Base-by-base conservation (phyloP, 2,888 invertebrate genomes). In the Gerosis bhagava region DNA sequence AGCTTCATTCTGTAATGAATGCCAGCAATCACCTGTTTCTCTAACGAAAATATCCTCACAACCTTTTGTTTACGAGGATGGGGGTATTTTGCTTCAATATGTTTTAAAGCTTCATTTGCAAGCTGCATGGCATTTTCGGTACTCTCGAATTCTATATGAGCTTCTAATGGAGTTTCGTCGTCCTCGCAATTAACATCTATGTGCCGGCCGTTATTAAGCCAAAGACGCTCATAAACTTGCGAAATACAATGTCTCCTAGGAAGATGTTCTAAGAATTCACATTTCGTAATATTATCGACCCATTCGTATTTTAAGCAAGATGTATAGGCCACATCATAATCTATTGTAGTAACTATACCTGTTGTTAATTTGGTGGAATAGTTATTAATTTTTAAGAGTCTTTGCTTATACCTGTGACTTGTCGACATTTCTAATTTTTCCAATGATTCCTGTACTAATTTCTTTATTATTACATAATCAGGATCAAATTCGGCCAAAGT, bases 11-110 rank as follows among this genome's bases (percentile, higher is more conserved):
- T 72, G 47, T 83, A 87, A 58, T 87, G 87, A 11, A 83, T 57
- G 2, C 84, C 86, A 8, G 86, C 84, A 1, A 84, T 64, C n/a
- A 68, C 62, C 56, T 86, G 84, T 53, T 80, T 84, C 29, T 86
- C 79, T 19, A 86, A 60, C 7, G 83, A 82, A 56, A 81, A 77
- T 60, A 88, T 74, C 51, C 81, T 68, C 1, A 83, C 72, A 4
- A 88, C 63, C 62, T 76, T 77, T 51, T 82, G 84, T 53, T 76
- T 80, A 5, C 65, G 67, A 5, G 80, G 74, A 51, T 79, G 69
- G 1, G 83, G 83, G 55, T 88, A 88, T 53, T 86, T 88, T 0
- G 81, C 82, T 58, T 88, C 88, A 19, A 88, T 79, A 28, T 82
- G 75, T 62, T 76, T 86, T 31, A 88, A 59, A 2, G 83, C 79